Percentiles rank a stretch among this genome's conserved stretches.
phyloP scores from a whole-genome alignment of 2,888 invertebrate genomes.

The Agrilus biguttatus region DNA sequence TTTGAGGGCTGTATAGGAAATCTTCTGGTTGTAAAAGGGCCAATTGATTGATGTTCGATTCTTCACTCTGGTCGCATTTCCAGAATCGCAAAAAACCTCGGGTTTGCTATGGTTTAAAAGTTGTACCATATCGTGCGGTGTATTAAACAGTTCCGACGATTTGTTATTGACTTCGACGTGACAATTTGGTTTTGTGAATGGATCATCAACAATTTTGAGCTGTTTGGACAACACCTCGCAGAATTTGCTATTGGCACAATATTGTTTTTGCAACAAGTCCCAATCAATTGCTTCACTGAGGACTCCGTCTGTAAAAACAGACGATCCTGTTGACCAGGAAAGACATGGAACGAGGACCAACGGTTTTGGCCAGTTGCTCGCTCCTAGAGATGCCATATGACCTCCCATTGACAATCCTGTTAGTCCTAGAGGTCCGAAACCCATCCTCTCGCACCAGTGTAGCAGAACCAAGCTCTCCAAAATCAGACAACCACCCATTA shows the following conservation, averaged over 20 bases:
- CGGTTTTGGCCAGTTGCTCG: conserved; percentile 91
- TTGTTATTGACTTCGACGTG: too few species aligned
- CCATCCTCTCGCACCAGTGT: conserved; percentile 86
- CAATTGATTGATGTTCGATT: too few species aligned
- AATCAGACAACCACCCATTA: conserved; percentile 96
- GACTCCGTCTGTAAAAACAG: conserved; percentile 90
- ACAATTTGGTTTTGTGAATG: conserved; percentile 11
- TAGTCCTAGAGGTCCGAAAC: conserved; percentile 84
- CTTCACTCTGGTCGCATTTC: too few species aligned
- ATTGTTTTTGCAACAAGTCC: conserved; percentile 80
- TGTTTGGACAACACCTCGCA: conserved; percentile 72
- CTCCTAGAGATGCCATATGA: conserved; percentile 96
- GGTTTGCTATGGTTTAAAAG: too few species aligned
- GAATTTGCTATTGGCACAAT: conserved; percentile 65
- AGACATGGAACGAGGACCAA: conserved; percentile 87
- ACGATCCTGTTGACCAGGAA: conserved; percentile 94
- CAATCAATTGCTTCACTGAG: conserved; percentile 92
- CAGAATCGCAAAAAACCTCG: too few species aligned
- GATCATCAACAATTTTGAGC: conserved; percentile 64
- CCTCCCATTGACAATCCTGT: conserved; percentile 98
- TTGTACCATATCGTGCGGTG: too few species aligned
- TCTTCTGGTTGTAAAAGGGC: too few species aligned
- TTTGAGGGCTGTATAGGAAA: too few species aligned
- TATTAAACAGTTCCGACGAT: too few species aligned
- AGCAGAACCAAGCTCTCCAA: conserved; percentile 84